Evolutionary conservation across 2,888 invertebrate genomes (phyloP).

Genomic region (Andricus curvator): DNA sequence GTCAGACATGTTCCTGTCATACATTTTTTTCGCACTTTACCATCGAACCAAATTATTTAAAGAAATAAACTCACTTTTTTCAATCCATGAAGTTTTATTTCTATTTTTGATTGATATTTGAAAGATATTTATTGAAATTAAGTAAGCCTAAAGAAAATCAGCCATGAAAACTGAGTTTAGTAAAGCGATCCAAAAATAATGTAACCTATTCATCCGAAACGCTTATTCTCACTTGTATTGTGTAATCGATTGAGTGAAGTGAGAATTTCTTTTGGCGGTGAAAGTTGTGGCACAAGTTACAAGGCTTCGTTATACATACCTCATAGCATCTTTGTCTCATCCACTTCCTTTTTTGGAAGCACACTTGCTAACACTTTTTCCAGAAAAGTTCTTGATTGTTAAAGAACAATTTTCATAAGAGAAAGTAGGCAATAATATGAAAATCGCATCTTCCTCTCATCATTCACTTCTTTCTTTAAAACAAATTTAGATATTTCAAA

Average conservation of each 20-base stretch:
- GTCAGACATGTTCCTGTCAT: too few species aligned
- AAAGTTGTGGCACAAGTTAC: conserved; percentile 49
- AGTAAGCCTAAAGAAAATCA: background rate
- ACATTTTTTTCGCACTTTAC: too few species aligned
- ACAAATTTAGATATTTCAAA: background rate
- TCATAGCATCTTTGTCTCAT: conserved; percentile 16
- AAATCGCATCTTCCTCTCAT: too few species aligned
- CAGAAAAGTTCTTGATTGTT: background rate
- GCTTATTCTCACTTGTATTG: conserved; percentile 45
- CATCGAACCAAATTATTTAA: too few species aligned
- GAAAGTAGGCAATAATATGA: background rate
- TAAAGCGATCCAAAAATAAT: conserved; percentile 5
- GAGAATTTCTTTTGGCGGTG: conserved; percentile 51
- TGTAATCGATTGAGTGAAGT: conserved; percentile 54
- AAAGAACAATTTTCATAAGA: background rate
- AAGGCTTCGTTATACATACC: background rate
- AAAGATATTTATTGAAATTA: background rate
- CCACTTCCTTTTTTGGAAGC: background rate
- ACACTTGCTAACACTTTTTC: background rate
- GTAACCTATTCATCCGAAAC: conserved; percentile 23
- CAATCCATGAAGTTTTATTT: background rate
- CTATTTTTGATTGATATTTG: background rate
- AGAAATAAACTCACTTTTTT: too few species aligned
- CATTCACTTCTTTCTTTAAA: too few species aligned
- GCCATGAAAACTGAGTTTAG: conserved; percentile 15